These are phyloP conservation scores for Aphidius ervi DNA, from an alignment of 1,140 invertebrate species.

Conservation along the genomic window DNA sequence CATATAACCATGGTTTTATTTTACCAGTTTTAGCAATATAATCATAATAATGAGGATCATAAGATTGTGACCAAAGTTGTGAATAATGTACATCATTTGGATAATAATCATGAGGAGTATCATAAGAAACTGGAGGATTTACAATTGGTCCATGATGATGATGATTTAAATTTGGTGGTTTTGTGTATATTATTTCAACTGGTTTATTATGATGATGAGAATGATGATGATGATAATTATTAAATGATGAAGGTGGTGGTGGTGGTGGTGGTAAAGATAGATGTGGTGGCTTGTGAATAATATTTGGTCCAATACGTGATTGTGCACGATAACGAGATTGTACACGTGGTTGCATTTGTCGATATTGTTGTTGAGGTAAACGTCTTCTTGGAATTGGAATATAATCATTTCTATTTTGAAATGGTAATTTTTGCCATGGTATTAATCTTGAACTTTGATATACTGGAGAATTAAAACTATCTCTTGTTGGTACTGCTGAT, in stretches of 20 bases:
- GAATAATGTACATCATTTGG: conserved; percentile 44
- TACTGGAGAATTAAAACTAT: conserved; percentile 1
- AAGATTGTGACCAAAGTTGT: conserved; percentile 46
- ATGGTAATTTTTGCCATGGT: neutral
- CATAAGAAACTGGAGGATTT: conserved; percentile 31
- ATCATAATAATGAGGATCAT: conserved; percentile 48
- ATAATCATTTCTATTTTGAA: conserved; percentile 12
- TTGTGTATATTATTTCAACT: conserved; percentile 42
- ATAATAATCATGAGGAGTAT: conserved; percentile 31
- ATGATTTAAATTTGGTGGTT: conserved; percentile 35
- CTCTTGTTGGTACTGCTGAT: neutral
- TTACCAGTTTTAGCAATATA: conserved; percentile 47
- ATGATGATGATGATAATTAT: conserved; percentile 2
- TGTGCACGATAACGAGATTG: conserved; percentile 20
- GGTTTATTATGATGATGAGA: conserved; percentile 18
- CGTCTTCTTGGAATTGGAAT: conserved; percentile 11
- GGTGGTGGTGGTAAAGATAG: conserved; percentile 2
- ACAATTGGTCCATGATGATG: conserved; percentile 19
- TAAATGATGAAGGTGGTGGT: neutral
- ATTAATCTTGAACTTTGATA: conserved; percentile 10
- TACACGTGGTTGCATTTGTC: conserved; percentile 5
- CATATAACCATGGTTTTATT: conserved; percentile 44
- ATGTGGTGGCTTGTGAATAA: conserved; percentile 28
- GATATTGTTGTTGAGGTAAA: neutral
- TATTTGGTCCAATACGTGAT: conserved; percentile 27